Base-by-base conservation (phyloP, 1,140 invertebrate species). In the Monochamus saltuarius region DNA sequence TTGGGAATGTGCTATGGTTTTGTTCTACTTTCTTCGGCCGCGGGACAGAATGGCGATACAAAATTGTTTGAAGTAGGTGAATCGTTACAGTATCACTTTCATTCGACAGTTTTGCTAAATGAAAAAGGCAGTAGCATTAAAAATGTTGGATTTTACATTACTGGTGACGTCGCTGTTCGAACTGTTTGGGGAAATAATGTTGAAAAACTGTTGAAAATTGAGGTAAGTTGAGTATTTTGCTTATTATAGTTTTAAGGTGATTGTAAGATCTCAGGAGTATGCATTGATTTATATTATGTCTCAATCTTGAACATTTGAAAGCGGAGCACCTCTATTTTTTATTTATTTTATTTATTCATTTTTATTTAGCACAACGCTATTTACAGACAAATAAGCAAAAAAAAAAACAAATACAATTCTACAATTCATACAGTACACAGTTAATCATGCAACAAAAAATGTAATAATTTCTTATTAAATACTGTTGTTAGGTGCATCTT, bases 121-220 rank as follows among this genome's bases (percentile, higher is more conserved):
- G 82, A 84, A 66, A 74, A 73, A 39, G 70, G 69, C 49, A 66
- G 64, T 58, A 62, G 66, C 3, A 76, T 73, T 2, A 83, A 81
- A 56, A 81, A 85, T 60, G 84, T 86, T 36, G 85, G 85, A 9
- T 86, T 83, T 68, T 78, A 79, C 61, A 62, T 85, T 22, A 75
- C 78, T 35, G 78, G 77, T 19, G 74, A 77, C 50, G 69, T 86
- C 1, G 65, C 73, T 11, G 75, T 85, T 2, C 68, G 73, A n/a
- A 73, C 79, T 7, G 67, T 84, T 35, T 87, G 84, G 84, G 76
- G 78, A 6, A 57, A 57, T 39, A 67, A 75, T 78, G 59, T 66
- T 3, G 69, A 78, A 22, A 78, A 71, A 36, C 62, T 84, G 17
- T 71, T 84, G 0, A 75, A 73, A 60, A 65, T 83, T 36, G 70